A percentile compares a stretch with the other conserved stretches of the same genome.
These are phyloP conservation scores for Hystrix cristata DNA, from an alignment of 2,113 vertebrate genomes.

Conservation along the genomic window DNA sequence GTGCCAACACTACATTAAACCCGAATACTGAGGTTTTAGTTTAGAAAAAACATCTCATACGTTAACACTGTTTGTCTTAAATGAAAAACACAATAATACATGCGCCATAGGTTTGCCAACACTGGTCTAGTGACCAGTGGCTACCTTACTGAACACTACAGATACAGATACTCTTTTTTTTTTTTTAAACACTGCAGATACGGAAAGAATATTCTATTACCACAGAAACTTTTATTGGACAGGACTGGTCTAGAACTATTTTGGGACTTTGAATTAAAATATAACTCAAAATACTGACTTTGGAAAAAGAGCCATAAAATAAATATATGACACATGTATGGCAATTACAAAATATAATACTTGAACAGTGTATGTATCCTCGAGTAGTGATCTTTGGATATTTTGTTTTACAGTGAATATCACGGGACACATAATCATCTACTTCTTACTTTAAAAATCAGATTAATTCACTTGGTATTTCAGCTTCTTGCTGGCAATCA, in stretches of 20 bases:
- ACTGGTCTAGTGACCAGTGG: not conserved
- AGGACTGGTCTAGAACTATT: not conserved
- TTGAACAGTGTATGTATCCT: not conserved
- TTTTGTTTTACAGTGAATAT: conserved; percentile 32
- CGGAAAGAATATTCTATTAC: not conserved
- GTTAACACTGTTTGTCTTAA: not conserved
- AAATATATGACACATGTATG: not conserved
- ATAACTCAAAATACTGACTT: not conserved
- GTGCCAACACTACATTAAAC: not conserved
- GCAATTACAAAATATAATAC: not conserved
- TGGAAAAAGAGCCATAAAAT: conserved; percentile 1
- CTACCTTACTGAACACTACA: not conserved
- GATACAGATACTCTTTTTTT: not conserved
- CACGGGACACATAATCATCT: not conserved
- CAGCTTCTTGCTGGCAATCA: not conserved
- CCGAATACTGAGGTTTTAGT: not conserved
- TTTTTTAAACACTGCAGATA: not conserved
- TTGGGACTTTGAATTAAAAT: conserved; percentile 35
- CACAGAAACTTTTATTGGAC: not conserved
- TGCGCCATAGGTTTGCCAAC: not conserved
- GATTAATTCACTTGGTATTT: conserved; percentile 9
- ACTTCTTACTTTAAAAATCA: conserved; percentile 42
- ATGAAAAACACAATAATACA: not conserved
- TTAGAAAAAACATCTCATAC: not conserved
- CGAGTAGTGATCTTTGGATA: not conserved